Evolutionary conservation across 2,797 vertebrate species (phyloP).

Genomic region (Setipinna tenuifilis): DNA sequence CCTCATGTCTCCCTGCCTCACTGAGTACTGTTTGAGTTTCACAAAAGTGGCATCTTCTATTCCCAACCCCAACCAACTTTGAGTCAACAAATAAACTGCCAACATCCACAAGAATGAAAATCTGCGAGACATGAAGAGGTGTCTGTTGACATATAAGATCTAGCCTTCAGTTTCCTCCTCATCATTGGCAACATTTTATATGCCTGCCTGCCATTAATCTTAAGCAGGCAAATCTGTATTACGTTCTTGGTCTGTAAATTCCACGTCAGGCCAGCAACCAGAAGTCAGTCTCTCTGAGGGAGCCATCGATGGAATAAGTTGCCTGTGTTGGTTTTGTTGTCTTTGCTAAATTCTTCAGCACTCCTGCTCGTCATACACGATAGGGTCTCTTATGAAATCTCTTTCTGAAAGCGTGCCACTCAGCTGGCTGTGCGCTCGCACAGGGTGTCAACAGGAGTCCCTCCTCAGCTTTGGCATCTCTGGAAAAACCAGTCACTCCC

Average conservation of each 20-base stretch:
- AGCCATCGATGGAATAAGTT: background rate
- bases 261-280: background rate
- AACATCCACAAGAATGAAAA: background rate
- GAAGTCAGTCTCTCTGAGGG: background rate
- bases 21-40: background rate
- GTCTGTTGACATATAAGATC: background rate
- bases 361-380: background rate
- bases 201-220: background rate
- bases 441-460: slow-evolving; percentile 14
- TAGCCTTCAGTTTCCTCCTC: background rate
- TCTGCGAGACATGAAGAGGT: background rate
- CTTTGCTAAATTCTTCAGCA: background rate
- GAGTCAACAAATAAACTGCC: background rate
- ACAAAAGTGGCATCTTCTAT: background rate
- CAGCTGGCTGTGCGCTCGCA: background rate
- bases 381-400: slow-evolving; percentile 16
- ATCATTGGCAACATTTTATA: background rate
- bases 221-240: background rate
- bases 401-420: background rate
- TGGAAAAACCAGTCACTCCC: slow-evolving; percentile 17
- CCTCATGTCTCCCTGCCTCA: background rate
- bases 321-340: background rate
- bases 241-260: background rate
- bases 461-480: slow-evolving; percentile 19
- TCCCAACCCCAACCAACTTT: background rate